A percentile compares a stretch with the other conserved stretches of the same genome.
Evolutionary conservation across 2,113 vertebrate genomes (phyloP).

Genomic region (Percina caprodes): DNA sequence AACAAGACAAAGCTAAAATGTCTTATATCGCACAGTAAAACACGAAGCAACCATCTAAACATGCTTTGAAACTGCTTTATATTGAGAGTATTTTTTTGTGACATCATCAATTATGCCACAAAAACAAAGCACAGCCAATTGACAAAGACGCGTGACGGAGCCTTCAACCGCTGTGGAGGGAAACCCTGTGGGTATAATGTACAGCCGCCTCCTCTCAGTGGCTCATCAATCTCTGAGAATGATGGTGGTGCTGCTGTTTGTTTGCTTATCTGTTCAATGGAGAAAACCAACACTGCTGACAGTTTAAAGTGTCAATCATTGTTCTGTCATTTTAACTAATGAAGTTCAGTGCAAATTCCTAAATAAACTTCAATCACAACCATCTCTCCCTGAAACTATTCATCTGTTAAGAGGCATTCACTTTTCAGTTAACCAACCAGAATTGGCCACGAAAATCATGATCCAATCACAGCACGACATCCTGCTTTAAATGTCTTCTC

Average conservation of each 20-base stretch:
- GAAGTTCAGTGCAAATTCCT: no score
- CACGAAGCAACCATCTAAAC: neutral
- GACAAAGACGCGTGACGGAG: neutral
- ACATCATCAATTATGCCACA: neutral
- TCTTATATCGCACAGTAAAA: neutral
- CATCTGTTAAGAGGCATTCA: no score
- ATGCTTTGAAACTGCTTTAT: neutral
- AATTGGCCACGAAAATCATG: no score
- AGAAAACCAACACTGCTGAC: conserved; percentile 16
- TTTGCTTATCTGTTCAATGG: conserved; percentile 8
- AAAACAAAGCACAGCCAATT: neutral
- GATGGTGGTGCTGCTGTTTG: neutral
- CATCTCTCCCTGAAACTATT: no score
- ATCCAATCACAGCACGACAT: no score
- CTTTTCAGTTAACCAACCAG: no score
- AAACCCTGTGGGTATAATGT: conserved; percentile 33
- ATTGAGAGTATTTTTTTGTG: neutral
- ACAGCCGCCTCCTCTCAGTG: neutral
- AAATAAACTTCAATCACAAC: no score
- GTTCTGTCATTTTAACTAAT: conserved; percentile 6
- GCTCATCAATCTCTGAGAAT: conserved; percentile 26
- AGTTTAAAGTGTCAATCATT: neutral
- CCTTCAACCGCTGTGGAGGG: neutral
- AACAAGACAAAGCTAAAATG: no score
- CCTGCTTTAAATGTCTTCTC: no score